A percentile compares a stretch with the other conserved stretches of the same genome.
These are phyloP conservation scores for Leuciscus idus DNA, from an alignment of 2,113 vertebrate species.

Conservation along the genomic window DNA sequence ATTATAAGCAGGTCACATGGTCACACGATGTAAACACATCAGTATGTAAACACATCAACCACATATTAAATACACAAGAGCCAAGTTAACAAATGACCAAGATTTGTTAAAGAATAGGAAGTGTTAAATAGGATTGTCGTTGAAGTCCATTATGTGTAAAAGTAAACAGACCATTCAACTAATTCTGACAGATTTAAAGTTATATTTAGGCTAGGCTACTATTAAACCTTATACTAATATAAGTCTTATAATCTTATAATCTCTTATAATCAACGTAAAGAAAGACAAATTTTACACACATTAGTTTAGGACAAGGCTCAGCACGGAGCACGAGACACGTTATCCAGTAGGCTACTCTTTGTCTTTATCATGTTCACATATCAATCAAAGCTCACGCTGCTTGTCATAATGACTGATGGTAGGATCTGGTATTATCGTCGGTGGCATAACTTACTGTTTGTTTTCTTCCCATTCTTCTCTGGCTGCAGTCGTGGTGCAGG, in stretches of 20 bases:
- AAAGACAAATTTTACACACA: neutral
- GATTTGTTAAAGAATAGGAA: neutral
- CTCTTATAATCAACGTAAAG: neutral
- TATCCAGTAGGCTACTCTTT: neutral
- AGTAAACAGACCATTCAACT: neutral
- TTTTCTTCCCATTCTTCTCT: conserved; percentile 51
- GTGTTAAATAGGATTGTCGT: neutral
- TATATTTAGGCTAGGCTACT: neutral
- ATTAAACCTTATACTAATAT: neutral
- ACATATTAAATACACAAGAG: neutral
- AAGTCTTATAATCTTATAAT: too few relatives aligned
- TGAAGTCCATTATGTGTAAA: neutral
- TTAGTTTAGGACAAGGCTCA: neutral
- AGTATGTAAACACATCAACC: neutral
- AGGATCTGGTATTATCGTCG: neutral
- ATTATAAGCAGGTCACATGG: conserved; percentile 9
- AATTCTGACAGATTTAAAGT: neutral
- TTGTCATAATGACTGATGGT: neutral
- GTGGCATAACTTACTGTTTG: conserved; percentile 40
- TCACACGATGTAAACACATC: neutral
- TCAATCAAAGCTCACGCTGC: neutral
- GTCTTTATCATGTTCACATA: neutral
- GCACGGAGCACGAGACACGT: too few relatives aligned
- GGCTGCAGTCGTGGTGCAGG: neutral
- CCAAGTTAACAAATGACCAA: neutral